Evolutionary conservation across 2,113 vertebrate genomes (phyloP).

Genomic region (Thinocorus orbignyianus): DNA sequence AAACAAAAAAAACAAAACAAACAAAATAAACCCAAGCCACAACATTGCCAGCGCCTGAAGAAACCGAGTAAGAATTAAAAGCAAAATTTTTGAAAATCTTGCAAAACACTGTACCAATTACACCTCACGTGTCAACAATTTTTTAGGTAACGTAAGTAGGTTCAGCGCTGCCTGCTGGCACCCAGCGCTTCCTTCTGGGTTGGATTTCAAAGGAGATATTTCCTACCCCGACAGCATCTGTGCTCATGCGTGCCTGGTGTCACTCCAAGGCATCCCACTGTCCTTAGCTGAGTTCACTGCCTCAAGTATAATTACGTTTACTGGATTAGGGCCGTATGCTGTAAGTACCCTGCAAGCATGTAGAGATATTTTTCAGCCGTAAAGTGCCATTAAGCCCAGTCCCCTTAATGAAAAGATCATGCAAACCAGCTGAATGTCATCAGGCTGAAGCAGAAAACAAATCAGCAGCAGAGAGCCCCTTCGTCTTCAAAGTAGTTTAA

Average conservation of each 20-base stretch:
- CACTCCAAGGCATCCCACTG: background rate
- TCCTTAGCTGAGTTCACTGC: background rate
- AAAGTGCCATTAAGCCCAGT: background rate
- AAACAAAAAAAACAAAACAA: no score
- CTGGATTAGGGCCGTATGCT: background rate
- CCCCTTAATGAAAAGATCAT: background rate
- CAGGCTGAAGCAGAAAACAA: background rate
- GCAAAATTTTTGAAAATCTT: background rate
- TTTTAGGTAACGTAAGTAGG: background rate
- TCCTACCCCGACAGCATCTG: background rate
- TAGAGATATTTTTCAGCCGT: background rate
- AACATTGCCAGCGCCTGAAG: background rate
- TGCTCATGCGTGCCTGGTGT: background rate
- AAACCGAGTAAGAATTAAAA: background rate
- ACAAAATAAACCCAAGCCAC: background rate
- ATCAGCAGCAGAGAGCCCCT: background rate
- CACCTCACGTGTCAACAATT: background rate
- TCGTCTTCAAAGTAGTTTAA: accelerated
- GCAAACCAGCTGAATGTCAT: background rate
- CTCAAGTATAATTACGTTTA: background rate
- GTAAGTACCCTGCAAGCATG: background rate
- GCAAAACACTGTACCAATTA: accelerated
- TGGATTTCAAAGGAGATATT: background rate
- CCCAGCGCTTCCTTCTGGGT: background rate
- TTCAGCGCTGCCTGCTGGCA: background rate